Conservation (phyloP, 2,797 vertebrate species). For the Rhincodon typus region DNA sequence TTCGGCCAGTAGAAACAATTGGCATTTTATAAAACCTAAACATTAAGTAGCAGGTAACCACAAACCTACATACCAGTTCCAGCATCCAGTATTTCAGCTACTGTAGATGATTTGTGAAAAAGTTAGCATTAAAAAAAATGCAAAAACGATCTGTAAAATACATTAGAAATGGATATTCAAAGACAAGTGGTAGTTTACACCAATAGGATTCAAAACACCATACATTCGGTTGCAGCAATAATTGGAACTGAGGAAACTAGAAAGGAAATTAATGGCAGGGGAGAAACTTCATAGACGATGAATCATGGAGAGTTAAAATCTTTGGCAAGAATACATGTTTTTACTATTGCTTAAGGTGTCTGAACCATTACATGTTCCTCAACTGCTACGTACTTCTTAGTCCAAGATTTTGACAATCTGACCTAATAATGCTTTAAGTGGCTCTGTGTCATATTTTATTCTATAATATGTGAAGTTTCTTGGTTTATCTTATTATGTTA, state of each 20-base stretch:
- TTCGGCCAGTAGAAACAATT: not conserved
- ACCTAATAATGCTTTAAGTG: not conserved
- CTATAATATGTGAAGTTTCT: not conserved
- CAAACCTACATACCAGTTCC: not conserved
- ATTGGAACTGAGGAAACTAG: not conserved
- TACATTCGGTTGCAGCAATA: not conserved
- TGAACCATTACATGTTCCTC: not conserved
- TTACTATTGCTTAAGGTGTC: not conserved
- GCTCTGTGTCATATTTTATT: not conserved
- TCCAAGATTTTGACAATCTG: not conserved
- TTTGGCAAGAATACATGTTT: not conserved
- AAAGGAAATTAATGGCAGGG: not conserved
- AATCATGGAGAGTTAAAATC: not conserved
- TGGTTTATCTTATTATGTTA: not conserved
- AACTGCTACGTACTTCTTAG: not conserved
- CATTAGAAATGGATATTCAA: not conserved
- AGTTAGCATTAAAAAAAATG: not conserved
- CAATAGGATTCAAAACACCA: not conserved
- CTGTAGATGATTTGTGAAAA: not conserved
- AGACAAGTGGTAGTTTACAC: not conserved
- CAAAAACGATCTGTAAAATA: not conserved
- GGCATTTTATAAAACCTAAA: not conserved
- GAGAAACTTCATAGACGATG: conserved; percentile 10
- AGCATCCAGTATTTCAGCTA: not conserved
- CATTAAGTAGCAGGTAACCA: not conserved